Base-by-base conservation (phyloP, 2,113 vertebrate species). In the Pleuronectes platessa region DNA sequence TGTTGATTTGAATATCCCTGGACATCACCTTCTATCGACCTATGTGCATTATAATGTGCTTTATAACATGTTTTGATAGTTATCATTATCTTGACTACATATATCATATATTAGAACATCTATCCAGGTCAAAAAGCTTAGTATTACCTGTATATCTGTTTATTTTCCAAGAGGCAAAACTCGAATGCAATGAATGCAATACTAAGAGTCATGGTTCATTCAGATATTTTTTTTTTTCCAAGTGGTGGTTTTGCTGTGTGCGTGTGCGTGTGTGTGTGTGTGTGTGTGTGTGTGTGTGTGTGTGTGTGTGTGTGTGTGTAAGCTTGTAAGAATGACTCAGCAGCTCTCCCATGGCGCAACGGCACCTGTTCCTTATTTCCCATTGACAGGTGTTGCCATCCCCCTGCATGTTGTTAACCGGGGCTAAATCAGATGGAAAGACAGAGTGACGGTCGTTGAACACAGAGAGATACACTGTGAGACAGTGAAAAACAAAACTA, bases 331-430 rank as follows among this genome's bases (percentile, higher is more conserved):
- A 73, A 58, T 86, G 84, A 85, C 68, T 84, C 82, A 78, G 86
- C 86, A 71, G 62, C 62, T 88, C 88, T 80, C 76, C 79, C 40
- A 2, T 20, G 68, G 78, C 49, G 68, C 21, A 2, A 47, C 13
- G 2, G 68, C 89, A 89, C 82, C 87, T 90, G 86, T 68, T 86
- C 73, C 64, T 78, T 83, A 65, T 35, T 24, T 74, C 84, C 79
- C 63, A 40, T 61, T 62, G 76, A 84, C 83, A 91, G 88, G 81
- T 89, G 87, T 76, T 85, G 77, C 64, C 37, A 42, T 72, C 78
- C 71, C 74, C 26, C 68, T 72, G 80, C 82, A 83, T 80, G 68
- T 72, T 76, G 79, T 69, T 78, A 88, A 73, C 21, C 18, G 74
- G 65, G 40, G 42, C 70, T 68, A 74, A 82, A 81, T 76, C 81